Percentiles rank a stretch among this genome's conserved stretches.
These are phyloP conservation scores for Myrmecobius fasciatus DNA, from an alignment of 2,113 vertebrate species.

Conservation along the genomic window DNA sequence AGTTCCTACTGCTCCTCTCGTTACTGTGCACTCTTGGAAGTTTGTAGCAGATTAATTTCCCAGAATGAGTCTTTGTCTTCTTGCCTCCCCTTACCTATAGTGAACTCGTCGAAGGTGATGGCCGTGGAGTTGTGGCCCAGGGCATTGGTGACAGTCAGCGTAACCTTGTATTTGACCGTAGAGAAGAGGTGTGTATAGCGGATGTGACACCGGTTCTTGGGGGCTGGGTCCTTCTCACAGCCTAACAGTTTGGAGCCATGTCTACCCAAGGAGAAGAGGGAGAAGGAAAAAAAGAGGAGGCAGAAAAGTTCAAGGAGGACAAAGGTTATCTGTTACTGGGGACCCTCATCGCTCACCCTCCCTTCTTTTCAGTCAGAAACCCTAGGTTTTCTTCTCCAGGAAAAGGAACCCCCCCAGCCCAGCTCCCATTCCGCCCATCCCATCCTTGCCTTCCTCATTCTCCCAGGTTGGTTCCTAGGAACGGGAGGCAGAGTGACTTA, in stretches of 20 bases:
- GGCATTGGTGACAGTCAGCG: slow-evolving; percentile 92
- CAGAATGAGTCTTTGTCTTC: neutral
- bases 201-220: slow-evolving; percentile 96
- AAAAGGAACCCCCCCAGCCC: neutral
- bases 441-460: neutral
- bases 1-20: neutral
- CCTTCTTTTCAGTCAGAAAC: neutral
- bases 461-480: neutral
- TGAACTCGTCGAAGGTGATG: slow-evolving; percentile 92
- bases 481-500: slow-evolving; percentile 83
- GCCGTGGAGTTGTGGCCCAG: slow-evolving; percentile 90
- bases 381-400: neutral
- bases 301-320: neutral
- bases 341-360: neutral
- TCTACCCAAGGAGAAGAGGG: slow-evolving; percentile 78
- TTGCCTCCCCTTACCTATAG: slow-evolving; percentile 88
- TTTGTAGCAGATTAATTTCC: neutral
- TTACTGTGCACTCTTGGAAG: neutral
- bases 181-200: slow-evolving; percentile 96
- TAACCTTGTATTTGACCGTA: slow-evolving; percentile 93
- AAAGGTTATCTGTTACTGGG: neutral
- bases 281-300: neutral
- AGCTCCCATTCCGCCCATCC: neutral
- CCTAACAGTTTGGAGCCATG: slow-evolving; percentile 91
- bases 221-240: slow-evolving; percentile 90